Evolutionary conservation across 2,888 invertebrate genomes (phyloP).

Genomic region (Ophioninae sp.): DNA sequence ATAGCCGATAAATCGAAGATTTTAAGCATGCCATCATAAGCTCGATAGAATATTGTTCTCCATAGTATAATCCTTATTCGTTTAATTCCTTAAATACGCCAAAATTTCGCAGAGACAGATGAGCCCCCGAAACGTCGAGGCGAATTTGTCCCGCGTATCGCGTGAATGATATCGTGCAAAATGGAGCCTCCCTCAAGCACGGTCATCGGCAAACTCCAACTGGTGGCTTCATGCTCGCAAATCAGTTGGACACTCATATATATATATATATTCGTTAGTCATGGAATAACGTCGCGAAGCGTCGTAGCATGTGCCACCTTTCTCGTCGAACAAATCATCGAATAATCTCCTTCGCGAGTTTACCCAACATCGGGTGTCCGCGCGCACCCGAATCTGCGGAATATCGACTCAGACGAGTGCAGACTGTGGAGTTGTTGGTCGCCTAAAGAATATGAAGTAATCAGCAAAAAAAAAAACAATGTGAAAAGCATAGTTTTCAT

Average conservation of each 20-base stretch:
- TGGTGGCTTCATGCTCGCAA: constrained; percentile 54
- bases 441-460: background rate
- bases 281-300: constrained; percentile 36
- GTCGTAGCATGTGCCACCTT: constrained; percentile 46
- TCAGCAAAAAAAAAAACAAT: background rate
- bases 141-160: constrained; percentile 26
- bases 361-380: constrained; percentile 41
- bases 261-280: constrained; percentile 11
- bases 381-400: constrained; percentile 9
- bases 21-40: background rate
- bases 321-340: constrained; percentile 62
- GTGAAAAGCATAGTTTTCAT: too few species aligned
- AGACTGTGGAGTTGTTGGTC: constrained; percentile 47
- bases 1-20: too few species aligned
- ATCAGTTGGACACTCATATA: constrained; percentile 39
- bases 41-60: background rate
- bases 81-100: constrained; percentile 36
- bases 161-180: constrained; percentile 55
- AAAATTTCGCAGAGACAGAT: constrained; percentile 45
- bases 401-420: constrained; percentile 56
- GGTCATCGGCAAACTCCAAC: constrained; percentile 56
- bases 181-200: constrained; percentile 42
- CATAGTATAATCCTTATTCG: constrained; percentile 17
- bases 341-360: constrained; percentile 63
- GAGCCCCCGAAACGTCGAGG: constrained; percentile 32